Conservation (phyloP, 2,888 invertebrate species). For the Cecidostiba fungosa region DNA sequence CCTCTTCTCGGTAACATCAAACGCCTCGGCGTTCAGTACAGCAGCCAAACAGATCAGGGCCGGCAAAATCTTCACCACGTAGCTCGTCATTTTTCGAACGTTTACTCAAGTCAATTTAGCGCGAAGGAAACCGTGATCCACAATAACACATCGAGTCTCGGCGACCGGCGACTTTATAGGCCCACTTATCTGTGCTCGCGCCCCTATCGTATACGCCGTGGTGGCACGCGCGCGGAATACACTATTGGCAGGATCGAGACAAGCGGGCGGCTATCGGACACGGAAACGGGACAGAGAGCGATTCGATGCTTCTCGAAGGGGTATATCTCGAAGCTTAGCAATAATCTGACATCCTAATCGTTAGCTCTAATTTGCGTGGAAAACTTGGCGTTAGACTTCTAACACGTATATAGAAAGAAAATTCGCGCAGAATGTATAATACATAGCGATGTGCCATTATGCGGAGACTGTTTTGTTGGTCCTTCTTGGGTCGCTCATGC, state of each 20-base stretch:
- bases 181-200: conserved; percentile 52
- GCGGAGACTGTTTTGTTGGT: too few species aligned
- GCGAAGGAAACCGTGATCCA: conserved; percentile 22
- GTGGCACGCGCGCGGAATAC: conserved; percentile 47
- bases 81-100: conserved; percentile 37
- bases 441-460: too few species aligned
- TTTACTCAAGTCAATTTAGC: background rate
- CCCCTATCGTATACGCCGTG: background rate
- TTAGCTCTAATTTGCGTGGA: background rate
- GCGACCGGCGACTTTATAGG: conserved; percentile 49
- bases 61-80: background rate
- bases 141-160: conserved; percentile 42
- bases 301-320: background rate
- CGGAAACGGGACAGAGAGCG: conserved; percentile 7
- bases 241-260: background rate
- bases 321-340: background rate
- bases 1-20: conserved; percentile 69
- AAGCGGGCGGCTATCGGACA: conserved; percentile 1
- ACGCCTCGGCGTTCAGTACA: conserved; percentile 48
- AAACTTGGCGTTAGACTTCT: background rate
- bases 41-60: conserved; percentile 53
- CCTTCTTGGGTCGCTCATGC: too few species aligned
- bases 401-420: background rate
- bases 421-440: too few species aligned
- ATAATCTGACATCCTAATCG: background rate